These are phyloP conservation scores for Hyles euphorbiae DNA, from an alignment of 1,140 invertebrate genomes.

Conservation along the genomic window DNA sequence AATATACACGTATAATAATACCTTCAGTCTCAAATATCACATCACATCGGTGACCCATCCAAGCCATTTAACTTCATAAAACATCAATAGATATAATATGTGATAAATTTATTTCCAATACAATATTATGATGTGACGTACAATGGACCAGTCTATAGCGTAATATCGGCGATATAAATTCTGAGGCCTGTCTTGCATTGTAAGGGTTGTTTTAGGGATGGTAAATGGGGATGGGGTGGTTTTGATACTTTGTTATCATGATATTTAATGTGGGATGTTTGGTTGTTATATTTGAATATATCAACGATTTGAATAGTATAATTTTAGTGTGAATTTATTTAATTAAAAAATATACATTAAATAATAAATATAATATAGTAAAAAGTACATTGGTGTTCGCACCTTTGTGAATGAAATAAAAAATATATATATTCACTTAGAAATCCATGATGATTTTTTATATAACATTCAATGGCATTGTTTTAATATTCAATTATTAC, in stretches of 20 bases:
- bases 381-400: no score
- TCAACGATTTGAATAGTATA: neutral
- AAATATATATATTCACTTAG: no score
- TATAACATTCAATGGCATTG: no score
- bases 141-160: conserved; percentile 38
- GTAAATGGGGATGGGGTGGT: conserved; percentile 4
- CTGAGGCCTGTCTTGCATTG: conserved; percentile 34
- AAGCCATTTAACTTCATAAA: neutral
- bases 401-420: no score
- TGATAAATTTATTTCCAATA: conserved; percentile 56
- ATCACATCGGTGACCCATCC: neutral
- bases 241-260: conserved; percentile 27
- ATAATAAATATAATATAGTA: no score
- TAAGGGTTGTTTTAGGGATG: conserved; percentile 31
- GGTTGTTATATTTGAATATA: no score
- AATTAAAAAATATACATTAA: neutral
- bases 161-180: conserved; percentile 61
- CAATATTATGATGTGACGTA: conserved; percentile 62
- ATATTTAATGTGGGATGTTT: no score
- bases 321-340: neutral
- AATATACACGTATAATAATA: no score
- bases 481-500: no score
- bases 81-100: conserved; percentile 1
- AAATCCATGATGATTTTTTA: no score
- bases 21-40: no score